These are phyloP conservation scores for Callionymus lyra DNA, from an alignment of 2,113 vertebrate species.

Conservation along the genomic window DNA sequence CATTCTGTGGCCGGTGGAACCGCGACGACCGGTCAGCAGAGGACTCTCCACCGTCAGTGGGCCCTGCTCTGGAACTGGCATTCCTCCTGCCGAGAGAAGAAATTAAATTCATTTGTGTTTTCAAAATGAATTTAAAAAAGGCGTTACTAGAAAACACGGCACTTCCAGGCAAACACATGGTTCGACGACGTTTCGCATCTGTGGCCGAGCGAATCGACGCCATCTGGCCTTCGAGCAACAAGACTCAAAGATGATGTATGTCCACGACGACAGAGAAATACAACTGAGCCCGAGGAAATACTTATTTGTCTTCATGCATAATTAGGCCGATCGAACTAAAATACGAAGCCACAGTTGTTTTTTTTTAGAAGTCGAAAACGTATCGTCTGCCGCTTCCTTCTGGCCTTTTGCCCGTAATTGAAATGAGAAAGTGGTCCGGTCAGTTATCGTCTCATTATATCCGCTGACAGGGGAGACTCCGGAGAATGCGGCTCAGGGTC, in stretches of 20 bases:
- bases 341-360: slow-evolving; percentile 9
- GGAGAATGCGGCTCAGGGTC: slow-evolving; percentile 20
- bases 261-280: background rate
- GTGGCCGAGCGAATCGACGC: slow-evolving; percentile 37
- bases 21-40: slow-evolving; percentile 70
- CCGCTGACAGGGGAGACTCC: slow-evolving; percentile 25
- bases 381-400: slow-evolving; percentile 10
- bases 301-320: too few species aligned
- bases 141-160: too few species aligned
- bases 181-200: slow-evolving; percentile 23
- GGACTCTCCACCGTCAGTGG: slow-evolving; percentile 83
- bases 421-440: slow-evolving; percentile 36
- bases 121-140: too few species aligned
- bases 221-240: slow-evolving; percentile 44
- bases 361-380: slow-evolving; percentile 2
- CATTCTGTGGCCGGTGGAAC: slow-evolving; percentile 70
- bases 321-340: background rate
- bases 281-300: background rate
- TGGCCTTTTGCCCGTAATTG: slow-evolving; percentile 16
- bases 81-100: slow-evolving; percentile 61
- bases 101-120: slow-evolving; percentile 18
- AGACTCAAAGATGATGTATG: slow-evolving; percentile 20
- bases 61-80: slow-evolving; percentile 89
- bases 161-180: slow-evolving; percentile 56
- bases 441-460: slow-evolving; percentile 47